Evolutionary conservation across 2,113 vertebrate species (phyloP).

Genomic region (Seriola quinqueradiata): DNA sequence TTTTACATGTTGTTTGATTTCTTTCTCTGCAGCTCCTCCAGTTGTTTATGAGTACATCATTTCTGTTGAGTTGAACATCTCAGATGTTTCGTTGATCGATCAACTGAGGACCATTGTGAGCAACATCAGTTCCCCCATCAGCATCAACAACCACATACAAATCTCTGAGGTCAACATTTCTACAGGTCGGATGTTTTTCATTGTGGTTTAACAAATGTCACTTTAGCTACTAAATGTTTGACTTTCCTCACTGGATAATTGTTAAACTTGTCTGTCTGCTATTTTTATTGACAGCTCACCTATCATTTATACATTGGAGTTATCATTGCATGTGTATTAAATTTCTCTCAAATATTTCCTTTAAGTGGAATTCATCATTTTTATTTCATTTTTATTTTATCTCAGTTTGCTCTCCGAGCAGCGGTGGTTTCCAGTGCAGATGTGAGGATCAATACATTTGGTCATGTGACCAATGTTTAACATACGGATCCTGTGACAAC

Average conservation of each 20-base stretch:
- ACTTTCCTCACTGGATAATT: no score
- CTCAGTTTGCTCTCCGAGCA: slow-evolving; percentile 59
- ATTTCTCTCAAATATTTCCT: no score
- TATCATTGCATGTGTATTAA: no score
- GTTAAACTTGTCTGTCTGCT: no score
- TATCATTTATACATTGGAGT: no score
- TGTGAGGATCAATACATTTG: slow-evolving; percentile 67
- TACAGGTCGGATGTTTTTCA: no score
- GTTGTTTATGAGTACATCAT: slow-evolving; percentile 6
- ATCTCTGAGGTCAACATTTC: slow-evolving; percentile 36
- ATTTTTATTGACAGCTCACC: no score
- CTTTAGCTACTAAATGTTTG: no score
- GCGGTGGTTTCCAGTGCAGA: slow-evolving; percentile 51
- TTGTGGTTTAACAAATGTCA: no score
- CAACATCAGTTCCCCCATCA: slow-evolving; percentile 48
- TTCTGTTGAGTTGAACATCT: slow-evolving; percentile 52
- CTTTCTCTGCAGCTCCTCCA: slow-evolving; percentile 13
- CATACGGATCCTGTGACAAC: slow-evolving; percentile 54
- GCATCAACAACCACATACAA: slow-evolving; percentile 8
- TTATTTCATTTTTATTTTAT: no score
- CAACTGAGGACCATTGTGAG: slow-evolving; percentile 36
- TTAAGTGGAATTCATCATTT: no score
- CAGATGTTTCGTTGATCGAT: slow-evolving; percentile 32
- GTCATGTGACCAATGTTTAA: slow-evolving; percentile 60
- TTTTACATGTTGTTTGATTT: neutral